Percentiles rank a stretch among this genome's conserved stretches.
phyloP scores from a whole-genome alignment of 2,797 vertebrate genomes.

The Bucorvus abyssinicus region DNA sequence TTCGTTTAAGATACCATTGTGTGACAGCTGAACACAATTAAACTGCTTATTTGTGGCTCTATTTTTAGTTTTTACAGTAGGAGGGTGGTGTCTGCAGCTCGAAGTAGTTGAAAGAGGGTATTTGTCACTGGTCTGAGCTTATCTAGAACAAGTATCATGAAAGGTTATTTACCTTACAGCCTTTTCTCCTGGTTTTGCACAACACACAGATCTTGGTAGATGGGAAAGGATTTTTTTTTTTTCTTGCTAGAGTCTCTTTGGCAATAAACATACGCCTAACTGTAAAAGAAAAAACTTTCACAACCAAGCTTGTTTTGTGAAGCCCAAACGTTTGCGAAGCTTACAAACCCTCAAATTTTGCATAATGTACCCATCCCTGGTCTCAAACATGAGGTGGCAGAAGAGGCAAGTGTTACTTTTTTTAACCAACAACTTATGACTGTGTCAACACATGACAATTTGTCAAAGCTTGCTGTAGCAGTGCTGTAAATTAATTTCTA shows the following conservation, averaged over 20 bases:
- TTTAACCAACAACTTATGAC: constrained; percentile 77
- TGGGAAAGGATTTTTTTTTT: background rate
- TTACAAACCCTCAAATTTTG: constrained; percentile 66
- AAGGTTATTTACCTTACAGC: constrained; percentile 51
- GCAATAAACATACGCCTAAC: constrained; percentile 54
- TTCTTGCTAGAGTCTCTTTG: constrained; percentile 34
- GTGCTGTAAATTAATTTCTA: constrained; percentile 80
- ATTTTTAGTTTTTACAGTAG: background rate
- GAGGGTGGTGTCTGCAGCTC: constrained; percentile 19
- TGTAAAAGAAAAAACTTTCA: constrained; percentile 58
- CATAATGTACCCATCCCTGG: constrained; percentile 65
- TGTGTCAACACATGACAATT: constrained; percentile 80
- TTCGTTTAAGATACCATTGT: constrained; percentile 38
- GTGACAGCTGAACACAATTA: constrained; percentile 54
- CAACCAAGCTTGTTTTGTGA: constrained; percentile 63
- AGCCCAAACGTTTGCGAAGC: constrained; percentile 66
- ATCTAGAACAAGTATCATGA: background rate
- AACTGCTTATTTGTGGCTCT: constrained; percentile 1
- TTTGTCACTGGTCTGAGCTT: constrained; percentile 40
- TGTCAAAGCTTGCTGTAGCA: constrained; percentile 78
- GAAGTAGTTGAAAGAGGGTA: background rate
- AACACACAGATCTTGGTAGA: constrained; percentile 1
- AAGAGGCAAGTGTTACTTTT: constrained; percentile 77
- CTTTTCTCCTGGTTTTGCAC: constrained; percentile 32
- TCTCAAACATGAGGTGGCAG: constrained; percentile 70